phyloP scores from a whole-genome alignment of 2,888 invertebrate species.

The Cantharis rustica region DNA sequence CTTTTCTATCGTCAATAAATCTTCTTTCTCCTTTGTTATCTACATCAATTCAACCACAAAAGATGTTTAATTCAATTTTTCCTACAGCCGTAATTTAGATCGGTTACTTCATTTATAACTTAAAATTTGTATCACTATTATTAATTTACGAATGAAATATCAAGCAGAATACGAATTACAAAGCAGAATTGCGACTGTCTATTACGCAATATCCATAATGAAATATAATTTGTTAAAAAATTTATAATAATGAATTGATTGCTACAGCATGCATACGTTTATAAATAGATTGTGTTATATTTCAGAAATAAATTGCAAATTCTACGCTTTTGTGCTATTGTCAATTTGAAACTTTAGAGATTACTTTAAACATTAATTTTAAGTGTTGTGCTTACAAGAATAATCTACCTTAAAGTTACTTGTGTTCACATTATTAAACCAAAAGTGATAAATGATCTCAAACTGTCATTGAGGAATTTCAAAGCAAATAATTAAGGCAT shows the following conservation, averaged over 20 bases:
- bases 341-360: background rate
- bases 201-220: no score
- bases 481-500: constrained; percentile 2
- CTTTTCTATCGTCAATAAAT: no score
- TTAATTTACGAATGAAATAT: no score
- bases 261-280: background rate
- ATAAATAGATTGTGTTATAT: background rate
- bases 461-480: constrained; percentile 3
- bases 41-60: no score
- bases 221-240: background rate
- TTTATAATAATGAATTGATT: background rate
- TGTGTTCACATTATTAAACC: constrained; percentile 1
- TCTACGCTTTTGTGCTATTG: background rate
- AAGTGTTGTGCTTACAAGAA: background rate
- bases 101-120: no score
- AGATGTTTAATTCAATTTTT: no score
- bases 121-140: no score
- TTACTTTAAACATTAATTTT: background rate
- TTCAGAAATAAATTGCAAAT: background rate
- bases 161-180: no score
- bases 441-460: constrained; percentile 2
- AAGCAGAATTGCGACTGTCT: no score
- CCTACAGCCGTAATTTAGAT: no score
- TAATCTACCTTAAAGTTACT: constrained; percentile 3
- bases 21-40: no score